phyloP scores from a whole-genome alignment of 2,888 invertebrate genomes.

The Baronia brevicornis region DNA sequence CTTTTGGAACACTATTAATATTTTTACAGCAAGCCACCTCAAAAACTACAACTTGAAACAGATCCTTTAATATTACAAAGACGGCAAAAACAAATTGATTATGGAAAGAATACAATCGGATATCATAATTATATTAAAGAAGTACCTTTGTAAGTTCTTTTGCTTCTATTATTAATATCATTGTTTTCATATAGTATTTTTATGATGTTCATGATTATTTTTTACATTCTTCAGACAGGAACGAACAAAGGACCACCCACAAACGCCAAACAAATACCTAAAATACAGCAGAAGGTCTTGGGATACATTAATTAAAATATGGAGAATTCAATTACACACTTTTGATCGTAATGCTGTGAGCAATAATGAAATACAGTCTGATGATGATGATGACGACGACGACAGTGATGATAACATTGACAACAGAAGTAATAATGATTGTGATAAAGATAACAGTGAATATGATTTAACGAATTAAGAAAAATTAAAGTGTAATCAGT shows the following conservation, averaged over 20 bases:
- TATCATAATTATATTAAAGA: slow-evolving; percentile 83
- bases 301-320: slow-evolving; percentile 91
- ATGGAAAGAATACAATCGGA: slow-evolving; percentile 93
- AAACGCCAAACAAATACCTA: slow-evolving; percentile 90
- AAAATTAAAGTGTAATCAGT: too few species aligned
- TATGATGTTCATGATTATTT: slow-evolving; percentile 2
- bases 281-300: slow-evolving; percentile 95
- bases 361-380: slow-evolving; percentile 11
- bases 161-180: slow-evolving; percentile 1
- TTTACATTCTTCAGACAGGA: slow-evolving; percentile 64
- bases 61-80: slow-evolving; percentile 82
- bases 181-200: background rate
- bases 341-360: slow-evolving; percentile 76
- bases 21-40: slow-evolving; percentile 29
- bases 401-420: slow-evolving; percentile 7
- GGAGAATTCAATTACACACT: slow-evolving; percentile 89
- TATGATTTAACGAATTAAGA: background rate
- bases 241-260: slow-evolving; percentile 84
- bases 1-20: slow-evolving; percentile 1
- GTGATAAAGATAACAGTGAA: slow-evolving; percentile 10
- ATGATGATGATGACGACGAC: slow-evolving; percentile 16
- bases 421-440: too few species aligned
- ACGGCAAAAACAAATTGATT: slow-evolving; percentile 95
- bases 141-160: slow-evolving; percentile 80
- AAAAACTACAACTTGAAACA: slow-evolving; percentile 75